phyloP scores from a whole-genome alignment of 2,888 invertebrate species.

The Encarsia formosa region DNA sequence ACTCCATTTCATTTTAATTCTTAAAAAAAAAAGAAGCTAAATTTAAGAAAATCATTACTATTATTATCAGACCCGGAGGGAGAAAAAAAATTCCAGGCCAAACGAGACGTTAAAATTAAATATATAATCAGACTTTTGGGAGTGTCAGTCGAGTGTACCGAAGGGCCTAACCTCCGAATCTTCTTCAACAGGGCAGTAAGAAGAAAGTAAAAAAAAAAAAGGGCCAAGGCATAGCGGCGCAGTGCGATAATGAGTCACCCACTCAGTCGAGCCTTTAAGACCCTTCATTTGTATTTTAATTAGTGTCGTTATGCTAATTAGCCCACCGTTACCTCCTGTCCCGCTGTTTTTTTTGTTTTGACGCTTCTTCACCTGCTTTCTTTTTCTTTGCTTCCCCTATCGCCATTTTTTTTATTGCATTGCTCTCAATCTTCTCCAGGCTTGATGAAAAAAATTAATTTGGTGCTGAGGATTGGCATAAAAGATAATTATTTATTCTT shows the following conservation, averaged over 20 bases:
- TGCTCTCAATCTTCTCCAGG: too few species aligned
- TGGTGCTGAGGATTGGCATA: too few species aligned
- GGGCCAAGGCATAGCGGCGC: slow-evolving; percentile 30
- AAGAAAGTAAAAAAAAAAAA: background rate
- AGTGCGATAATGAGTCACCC: slow-evolving; percentile 50
- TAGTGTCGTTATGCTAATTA: slow-evolving; percentile 64
- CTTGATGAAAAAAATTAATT: too few species aligned
- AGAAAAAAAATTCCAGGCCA: background rate
- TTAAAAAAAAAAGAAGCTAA: background rate
- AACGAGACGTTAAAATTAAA: slow-evolving; percentile 35
- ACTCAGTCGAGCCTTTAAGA: slow-evolving; percentile 58
- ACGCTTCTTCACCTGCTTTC: slow-evolving; percentile 17
- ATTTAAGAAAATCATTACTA: background rate
- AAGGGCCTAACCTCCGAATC: background rate
- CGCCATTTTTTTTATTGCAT: too few species aligned
- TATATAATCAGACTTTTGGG: slow-evolving; percentile 40
- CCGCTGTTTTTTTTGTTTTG: slow-evolving; percentile 38
- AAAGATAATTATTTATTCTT: too few species aligned
- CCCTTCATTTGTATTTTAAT: slow-evolving; percentile 71
- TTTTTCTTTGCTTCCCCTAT: background rate
- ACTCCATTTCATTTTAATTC: too few species aligned
- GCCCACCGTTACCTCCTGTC: slow-evolving; percentile 47
- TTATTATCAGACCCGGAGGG: slow-evolving; percentile 1
- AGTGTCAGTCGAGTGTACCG: slow-evolving; percentile 31
- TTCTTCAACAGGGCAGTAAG: too few species aligned